These are phyloP conservation scores for Centruroides vittatus DNA, from an alignment of 1,140 invertebrate genomes.

Conservation along the genomic window DNA sequence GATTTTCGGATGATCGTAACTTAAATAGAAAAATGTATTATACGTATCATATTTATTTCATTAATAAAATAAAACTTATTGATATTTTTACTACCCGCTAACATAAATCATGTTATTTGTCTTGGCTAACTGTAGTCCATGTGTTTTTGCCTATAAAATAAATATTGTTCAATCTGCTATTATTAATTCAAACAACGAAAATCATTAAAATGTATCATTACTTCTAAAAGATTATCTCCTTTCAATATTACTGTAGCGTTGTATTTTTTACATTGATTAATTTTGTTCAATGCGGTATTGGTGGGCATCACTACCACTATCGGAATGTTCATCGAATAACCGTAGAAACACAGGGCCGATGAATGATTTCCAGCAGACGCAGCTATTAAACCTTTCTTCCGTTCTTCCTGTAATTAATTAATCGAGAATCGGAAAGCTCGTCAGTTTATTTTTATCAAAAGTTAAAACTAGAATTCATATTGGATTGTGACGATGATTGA, in stretches of 20 bases:
- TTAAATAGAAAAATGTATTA: constrained; percentile 23
- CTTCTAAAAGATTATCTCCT: constrained; percentile 69
- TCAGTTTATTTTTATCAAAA: too few species aligned
- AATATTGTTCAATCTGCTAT: neutral
- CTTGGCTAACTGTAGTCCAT: constrained; percentile 56
- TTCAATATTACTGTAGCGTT: constrained; percentile 71
- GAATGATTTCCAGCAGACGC: constrained; percentile 89
- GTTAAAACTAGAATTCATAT: too few species aligned
- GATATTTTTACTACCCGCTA: constrained; percentile 47
- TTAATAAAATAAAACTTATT: neutral
- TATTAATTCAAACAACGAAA: too few species aligned
- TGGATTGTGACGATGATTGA: too few species aligned
- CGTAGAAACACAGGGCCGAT: constrained; percentile 73
- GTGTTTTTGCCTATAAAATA: constrained; percentile 44
- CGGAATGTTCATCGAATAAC: constrained; percentile 56
- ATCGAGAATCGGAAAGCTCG: too few species aligned
- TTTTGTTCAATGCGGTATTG: constrained; percentile 84
- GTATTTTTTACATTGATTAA: constrained; percentile 64
- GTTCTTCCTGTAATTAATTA: constrained; percentile 39
- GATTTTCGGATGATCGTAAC: constrained; percentile 84
- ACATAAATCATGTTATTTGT: constrained; percentile 61
- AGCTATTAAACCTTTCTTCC: constrained; percentile 65
- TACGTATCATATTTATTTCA: neutral
- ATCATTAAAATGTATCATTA: constrained; percentile 5
- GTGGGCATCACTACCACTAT: constrained; percentile 89